Conservation (phyloP, 2,888 invertebrate species). For the Polymixis flavicincta region DNA sequence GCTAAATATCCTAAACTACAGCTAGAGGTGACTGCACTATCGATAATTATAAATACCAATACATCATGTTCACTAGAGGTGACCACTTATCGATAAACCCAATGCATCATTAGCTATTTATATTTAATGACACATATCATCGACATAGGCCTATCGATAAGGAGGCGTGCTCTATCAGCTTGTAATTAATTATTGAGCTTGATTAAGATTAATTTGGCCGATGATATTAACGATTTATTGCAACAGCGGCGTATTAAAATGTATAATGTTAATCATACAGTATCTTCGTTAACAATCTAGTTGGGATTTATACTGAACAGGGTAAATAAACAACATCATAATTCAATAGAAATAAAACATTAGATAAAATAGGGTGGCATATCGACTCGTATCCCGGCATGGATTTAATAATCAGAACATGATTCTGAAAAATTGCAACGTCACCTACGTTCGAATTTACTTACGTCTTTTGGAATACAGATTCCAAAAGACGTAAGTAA, state of each 20-base stretch:
- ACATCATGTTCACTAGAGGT: conserved; percentile 47
- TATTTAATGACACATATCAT: conserved; percentile 43
- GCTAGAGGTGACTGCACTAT: conserved; percentile 22
- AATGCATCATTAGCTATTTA: conserved; percentile 35
- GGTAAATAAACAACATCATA: conserved; percentile 10
- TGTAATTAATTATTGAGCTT: conserved; percentile 46
- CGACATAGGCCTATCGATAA: conserved; percentile 38
- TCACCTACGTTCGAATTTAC: too few relatives aligned
- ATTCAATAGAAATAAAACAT: not conserved
- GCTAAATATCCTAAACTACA: conserved; percentile 17
- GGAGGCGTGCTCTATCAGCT: conserved; percentile 23
- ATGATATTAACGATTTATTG: conserved; percentile 49
- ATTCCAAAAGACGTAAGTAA: too few relatives aligned
- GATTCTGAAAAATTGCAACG: too few relatives aligned
- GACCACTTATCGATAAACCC: conserved; percentile 36
- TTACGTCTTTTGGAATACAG: too few relatives aligned
- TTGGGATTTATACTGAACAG: conserved; percentile 23
- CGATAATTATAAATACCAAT: conserved; percentile 40
- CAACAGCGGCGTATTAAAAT: conserved; percentile 33
- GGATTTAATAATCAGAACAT: too few relatives aligned
- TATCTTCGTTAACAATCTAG: conserved; percentile 21
- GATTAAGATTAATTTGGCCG: conserved; percentile 49
- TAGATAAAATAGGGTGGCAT: too few relatives aligned
- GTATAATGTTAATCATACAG: conserved; percentile 23
- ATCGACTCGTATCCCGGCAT: too few relatives aligned